These are phyloP conservation scores for Conus betulinus DNA, from an alignment of 1,140 invertebrate species.

Conservation along the genomic window DNA sequence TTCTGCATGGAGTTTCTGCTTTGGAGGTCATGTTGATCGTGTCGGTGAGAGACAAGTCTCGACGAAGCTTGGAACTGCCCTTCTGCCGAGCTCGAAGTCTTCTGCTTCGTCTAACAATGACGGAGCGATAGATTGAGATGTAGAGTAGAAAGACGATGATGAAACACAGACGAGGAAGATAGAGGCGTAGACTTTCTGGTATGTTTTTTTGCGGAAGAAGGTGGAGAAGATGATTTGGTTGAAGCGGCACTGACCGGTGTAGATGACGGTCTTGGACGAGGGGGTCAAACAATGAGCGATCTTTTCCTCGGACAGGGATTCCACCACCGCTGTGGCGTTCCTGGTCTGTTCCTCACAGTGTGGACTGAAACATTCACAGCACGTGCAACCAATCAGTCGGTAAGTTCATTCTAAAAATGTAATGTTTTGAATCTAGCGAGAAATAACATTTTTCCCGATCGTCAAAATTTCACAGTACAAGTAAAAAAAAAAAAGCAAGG, in stretches of 20 bases:
- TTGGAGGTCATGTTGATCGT: slow-evolving; percentile 17
- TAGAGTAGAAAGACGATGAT: slow-evolving; percentile 65
- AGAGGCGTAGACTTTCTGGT: slow-evolving; percentile 65
- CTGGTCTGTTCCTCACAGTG: background rate
- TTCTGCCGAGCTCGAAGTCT: slow-evolving; percentile 54
- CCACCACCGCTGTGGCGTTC: background rate
- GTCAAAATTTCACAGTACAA: too few relatives aligned
- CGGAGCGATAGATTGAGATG: slow-evolving; percentile 64
- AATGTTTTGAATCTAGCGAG: too few relatives aligned
- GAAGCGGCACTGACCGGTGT: slow-evolving; percentile 54
- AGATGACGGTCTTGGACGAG: slow-evolving; percentile 22
- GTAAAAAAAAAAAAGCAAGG: too few relatives aligned
- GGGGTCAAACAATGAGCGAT: background rate
- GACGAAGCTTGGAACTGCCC: slow-evolving; percentile 44
- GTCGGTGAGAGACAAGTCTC: slow-evolving; percentile 54
- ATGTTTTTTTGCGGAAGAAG: slow-evolving; percentile 57
- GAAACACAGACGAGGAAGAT: slow-evolving; percentile 65
- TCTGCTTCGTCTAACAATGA: slow-evolving; percentile 56
- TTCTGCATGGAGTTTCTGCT: background rate
- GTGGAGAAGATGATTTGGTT: slow-evolving; percentile 51
- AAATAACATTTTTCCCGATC: too few relatives aligned
- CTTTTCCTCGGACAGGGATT: background rate
- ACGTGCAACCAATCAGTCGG: too few relatives aligned
- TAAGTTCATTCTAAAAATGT: too few relatives aligned
- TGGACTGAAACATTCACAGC: background rate